These are phyloP conservation scores for Drosophila gaucha DNA, from an alignment of 2,888 invertebrate species.

Conservation along the genomic window DNA sequence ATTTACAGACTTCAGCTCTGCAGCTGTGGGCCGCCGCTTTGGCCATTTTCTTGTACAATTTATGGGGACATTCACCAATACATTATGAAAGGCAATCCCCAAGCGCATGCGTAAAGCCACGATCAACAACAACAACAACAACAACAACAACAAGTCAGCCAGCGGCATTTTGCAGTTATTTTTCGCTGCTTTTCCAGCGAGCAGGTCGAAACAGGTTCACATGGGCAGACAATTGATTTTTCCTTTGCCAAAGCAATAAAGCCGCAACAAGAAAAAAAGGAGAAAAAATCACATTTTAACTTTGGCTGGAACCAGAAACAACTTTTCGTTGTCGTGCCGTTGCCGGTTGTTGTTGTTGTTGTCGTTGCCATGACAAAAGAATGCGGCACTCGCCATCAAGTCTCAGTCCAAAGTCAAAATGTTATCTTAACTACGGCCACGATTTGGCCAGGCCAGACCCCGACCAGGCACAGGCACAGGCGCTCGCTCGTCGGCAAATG, in stretches of 20 bases:
- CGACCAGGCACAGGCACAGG: constrained; percentile 14
- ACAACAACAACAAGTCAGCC: constrained; percentile 5
- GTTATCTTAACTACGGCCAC: constrained; percentile 75
- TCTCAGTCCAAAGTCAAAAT: constrained; percentile 76
- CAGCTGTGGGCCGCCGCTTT: constrained; percentile 38
- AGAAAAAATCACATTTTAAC: constrained; percentile 27
- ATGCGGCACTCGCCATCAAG: constrained; percentile 79
- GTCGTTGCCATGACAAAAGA: constrained; percentile 80
- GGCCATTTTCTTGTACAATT: constrained; percentile 26
- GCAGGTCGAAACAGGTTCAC: constrained; percentile 59
- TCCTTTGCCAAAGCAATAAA: constrained; percentile 65
- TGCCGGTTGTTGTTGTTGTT: constrained; percentile 61
- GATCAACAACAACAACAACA: constrained; percentile 14
- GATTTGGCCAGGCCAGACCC: constrained; percentile 59
- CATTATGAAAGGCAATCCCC: constrained; percentile 53
- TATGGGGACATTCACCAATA: constrained; percentile 58
- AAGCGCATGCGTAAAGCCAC: constrained; percentile 51
- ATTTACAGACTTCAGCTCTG: constrained; percentile 31
- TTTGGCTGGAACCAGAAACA: constrained; percentile 69
- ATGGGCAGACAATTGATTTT: constrained; percentile 73
- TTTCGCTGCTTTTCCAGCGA: constrained; percentile 50
- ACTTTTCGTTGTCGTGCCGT: constrained; percentile 66
- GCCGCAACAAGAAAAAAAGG: constrained; percentile 26
- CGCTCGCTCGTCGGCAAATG: constrained; percentile 50
- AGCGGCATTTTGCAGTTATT: constrained; percentile 71